Base-by-base conservation (phyloP, 2,113 vertebrate genomes). In the Amblyornis subalaris region DNA sequence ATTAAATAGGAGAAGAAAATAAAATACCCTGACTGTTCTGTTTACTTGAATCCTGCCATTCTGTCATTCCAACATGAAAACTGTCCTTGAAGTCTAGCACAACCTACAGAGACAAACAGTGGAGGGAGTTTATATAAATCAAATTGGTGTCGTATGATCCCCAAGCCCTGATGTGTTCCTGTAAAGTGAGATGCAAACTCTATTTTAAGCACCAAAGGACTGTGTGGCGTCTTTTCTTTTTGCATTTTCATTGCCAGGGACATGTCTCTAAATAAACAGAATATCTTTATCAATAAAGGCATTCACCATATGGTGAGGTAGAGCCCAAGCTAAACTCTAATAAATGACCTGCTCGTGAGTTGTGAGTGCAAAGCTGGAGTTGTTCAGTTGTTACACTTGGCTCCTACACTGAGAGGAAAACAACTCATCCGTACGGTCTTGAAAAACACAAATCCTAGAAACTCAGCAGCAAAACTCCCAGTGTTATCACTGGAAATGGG, bases 41-140 rank as follows among this genome's bases (percentile, higher is more conserved):
- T 94, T 95, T 95, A 93, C 61, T 95, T 86, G 90, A 90, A 90
- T 96, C 86, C 95, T 95, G 88, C 91, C 92, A 84, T 96, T 94
- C 93, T 95, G 94, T 95, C 90, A 93, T 80, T 94, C 85, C 88
- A 94, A 74, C 88, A 47, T 83, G 85, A 96, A 91, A 83, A 88
- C 93, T 96, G 96, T 93, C 95, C 94, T 96, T 97, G 96, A 95
- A 95, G 53, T 88, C 21, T 64, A 42, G 79, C 80, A 77, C 88
- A 95, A 77, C 73, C 24, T 90, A 65, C 85, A 95, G 95, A 97
- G 90, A 95, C 93, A 94, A 95, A 88, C 15, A 75, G 60, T 86
- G 40, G 78, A 94, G 92, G 64, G 77, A 83, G 88, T 94, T 96
- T 95, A 67, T 90, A 94, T 96, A 97, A 96, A 94, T 91, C 96